Conservation (phyloP, 2,113 vertebrate species). For the Talpa occidentalis region DNA sequence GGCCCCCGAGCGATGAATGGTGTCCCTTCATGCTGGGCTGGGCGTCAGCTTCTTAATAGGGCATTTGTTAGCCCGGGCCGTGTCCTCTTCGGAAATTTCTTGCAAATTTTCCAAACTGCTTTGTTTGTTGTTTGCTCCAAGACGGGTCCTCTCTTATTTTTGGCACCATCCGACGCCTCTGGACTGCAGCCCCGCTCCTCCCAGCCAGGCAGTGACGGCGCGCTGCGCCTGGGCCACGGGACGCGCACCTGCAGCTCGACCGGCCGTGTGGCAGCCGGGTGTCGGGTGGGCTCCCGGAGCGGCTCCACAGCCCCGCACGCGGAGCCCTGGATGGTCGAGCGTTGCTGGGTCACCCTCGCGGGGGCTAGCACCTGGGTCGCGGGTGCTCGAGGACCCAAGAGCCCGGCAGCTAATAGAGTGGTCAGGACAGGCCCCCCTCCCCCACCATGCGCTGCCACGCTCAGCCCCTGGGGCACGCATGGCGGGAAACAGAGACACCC, state of each 20-base stretch:
- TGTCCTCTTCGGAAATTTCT: slow-evolving; percentile 54
- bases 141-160: slow-evolving; percentile 50
- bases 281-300: no score
- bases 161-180: slow-evolving; percentile 39
- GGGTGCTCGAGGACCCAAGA: no score
- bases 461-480: no score
- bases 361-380: no score
- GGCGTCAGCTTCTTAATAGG: not conserved
- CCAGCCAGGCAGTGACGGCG: slow-evolving; percentile 39
- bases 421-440: no score
- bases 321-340: not conserved
- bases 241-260: slow-evolving; percentile 52
- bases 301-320: not conserved
- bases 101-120: slow-evolving; percentile 45
- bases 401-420: no score
- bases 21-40: slow-evolving; percentile 2
- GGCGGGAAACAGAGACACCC: not conserved
- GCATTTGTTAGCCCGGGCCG: not conserved
- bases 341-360: slow-evolving; percentile 43
- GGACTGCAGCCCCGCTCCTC: slow-evolving; percentile 33
- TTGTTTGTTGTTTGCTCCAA: slow-evolving; percentile 64
- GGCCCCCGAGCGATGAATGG: not conserved
- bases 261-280: no score
- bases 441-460: no score
- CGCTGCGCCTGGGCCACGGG: slow-evolving; percentile 44